These are phyloP conservation scores for Drosophila robusta DNA, from an alignment of 2,888 invertebrate genomes.

Conservation along the genomic window DNA sequence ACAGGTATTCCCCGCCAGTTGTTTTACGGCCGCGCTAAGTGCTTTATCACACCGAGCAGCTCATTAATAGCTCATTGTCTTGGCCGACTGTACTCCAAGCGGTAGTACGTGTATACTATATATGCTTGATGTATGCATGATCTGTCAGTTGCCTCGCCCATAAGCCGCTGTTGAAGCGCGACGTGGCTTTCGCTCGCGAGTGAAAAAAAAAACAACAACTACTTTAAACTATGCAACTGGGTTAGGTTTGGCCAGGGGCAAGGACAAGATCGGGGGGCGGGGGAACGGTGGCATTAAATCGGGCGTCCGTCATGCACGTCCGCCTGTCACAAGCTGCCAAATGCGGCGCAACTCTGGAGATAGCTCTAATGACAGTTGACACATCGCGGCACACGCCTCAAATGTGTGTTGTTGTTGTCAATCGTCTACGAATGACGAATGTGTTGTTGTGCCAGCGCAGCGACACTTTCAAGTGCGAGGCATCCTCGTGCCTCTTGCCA, in stretches of 20 bases:
- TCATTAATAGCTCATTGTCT: slow-evolving; percentile 49
- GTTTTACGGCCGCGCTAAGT: slow-evolving; percentile 50
- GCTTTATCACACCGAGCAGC: slow-evolving; percentile 55
- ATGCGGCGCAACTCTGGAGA: slow-evolving; percentile 19
- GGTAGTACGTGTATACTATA: neutral
- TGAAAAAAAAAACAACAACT: slow-evolving; percentile 13
- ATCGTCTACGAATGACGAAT: slow-evolving; percentile 71
- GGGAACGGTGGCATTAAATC: slow-evolving; percentile 28
- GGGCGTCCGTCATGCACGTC: slow-evolving; percentile 47
- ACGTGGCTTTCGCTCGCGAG: slow-evolving; percentile 35
- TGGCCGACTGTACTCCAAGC: slow-evolving; percentile 14
- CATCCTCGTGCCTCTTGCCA: slow-evolving; percentile 9
- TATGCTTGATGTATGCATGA: slow-evolving; percentile 46
- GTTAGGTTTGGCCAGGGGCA: slow-evolving; percentile 34
- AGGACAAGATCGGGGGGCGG: slow-evolving; percentile 12
- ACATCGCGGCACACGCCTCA: slow-evolving; percentile 66
- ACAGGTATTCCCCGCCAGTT: slow-evolving; percentile 43
- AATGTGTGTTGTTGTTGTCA: slow-evolving; percentile 37
- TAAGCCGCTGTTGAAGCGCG: slow-evolving; percentile 26
- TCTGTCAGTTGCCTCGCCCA: slow-evolving; percentile 44
- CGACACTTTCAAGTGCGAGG: slow-evolving; percentile 75
- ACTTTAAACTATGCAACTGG: slow-evolving; percentile 55
- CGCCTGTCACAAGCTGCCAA: slow-evolving; percentile 23
- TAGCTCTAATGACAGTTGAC: slow-evolving; percentile 71
- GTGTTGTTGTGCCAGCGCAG: slow-evolving; percentile 72